Evolutionary conservation across 1,140 invertebrate genomes (phyloP).

Genomic region (Magallana ariakensis): DNA sequence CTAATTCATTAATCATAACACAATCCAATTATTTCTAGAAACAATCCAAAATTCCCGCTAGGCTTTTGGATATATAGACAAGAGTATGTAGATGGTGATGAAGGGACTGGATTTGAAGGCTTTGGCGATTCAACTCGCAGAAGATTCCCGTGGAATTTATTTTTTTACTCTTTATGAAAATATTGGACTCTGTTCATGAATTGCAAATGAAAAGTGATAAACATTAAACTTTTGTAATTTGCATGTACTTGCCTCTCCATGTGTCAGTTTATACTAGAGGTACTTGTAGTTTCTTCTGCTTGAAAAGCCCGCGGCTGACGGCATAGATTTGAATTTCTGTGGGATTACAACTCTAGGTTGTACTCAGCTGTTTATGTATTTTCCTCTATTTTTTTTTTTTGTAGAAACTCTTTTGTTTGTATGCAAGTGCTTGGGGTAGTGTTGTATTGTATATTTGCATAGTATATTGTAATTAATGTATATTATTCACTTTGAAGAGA

Average conservation of each 20-base stretch:
- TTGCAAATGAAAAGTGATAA: neutral
- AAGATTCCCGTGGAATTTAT: neutral
- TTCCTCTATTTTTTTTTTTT: too few relatives aligned
- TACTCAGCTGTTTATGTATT: too few relatives aligned
- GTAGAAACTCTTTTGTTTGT: neutral
- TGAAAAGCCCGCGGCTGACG: neutral
- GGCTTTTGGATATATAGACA: conserved; percentile 29
- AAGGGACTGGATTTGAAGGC: neutral
- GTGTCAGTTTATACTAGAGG: too few relatives aligned
- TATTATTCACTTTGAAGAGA: conserved; percentile 5
- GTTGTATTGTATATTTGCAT: neutral
- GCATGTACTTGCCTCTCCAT: too few relatives aligned
- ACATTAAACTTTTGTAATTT: neutral
- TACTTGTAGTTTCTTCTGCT: neutral
- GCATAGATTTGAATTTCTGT: too few relatives aligned
- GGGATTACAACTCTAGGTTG: too few relatives aligned
- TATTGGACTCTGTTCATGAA: neutral
- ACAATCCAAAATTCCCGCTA: conserved; percentile 33
- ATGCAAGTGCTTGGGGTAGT: neutral
- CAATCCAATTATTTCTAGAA: conserved; percentile 37
- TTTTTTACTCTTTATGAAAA: neutral
- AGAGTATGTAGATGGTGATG: neutral
- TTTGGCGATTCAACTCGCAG: neutral
- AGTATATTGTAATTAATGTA: neutral
- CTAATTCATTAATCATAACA: neutral